Evolutionary conservation across 2,113 vertebrate species (phyloP), one percentile per base, ranked within the genome.

Genomic region (Chlamydotis undulata): DNA sequence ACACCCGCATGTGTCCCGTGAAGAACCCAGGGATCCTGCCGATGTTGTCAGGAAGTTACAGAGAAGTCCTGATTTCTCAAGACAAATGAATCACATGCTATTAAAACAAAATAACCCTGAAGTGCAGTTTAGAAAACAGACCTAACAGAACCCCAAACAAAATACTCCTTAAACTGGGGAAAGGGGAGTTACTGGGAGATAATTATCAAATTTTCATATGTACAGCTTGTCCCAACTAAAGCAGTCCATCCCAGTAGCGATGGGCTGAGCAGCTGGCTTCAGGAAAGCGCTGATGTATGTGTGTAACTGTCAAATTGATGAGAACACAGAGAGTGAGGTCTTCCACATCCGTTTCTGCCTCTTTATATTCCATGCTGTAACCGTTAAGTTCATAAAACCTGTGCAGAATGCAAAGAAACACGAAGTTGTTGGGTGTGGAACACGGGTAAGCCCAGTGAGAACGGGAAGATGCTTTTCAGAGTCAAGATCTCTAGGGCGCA

Each of bases 181-280:
- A 25, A 59, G 33, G 21, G 53, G 47, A 63, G n/a, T 74, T 79
- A 35, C 19, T 85, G 79, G 67, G 14, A 56, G 14, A 3, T 56
- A 24, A 12, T 61, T 65, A 28, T 17, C 23, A n/a, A 37, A 1
- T 79, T 53, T 56, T 45, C 41, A 4, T 6, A 0, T 2, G 14
- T 35, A 39, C 8, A 0, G 3, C 33, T 56, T 29, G 10, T 63
- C 49, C 59, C 64, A 35, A 1, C 39, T 68, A 3, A 12, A 47
- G 25, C 57, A 5, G 12, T 17, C 47, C 4, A 2, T 60, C 6
- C 4, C 0, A 25, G 2, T 7, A 22, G 35, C 0, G 21, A 19
- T 6, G 47, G 49, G 64, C 49, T 35, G 5, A 60, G 52, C 53
- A 60, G 2, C 10, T 18, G 63, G 47, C 70, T 39, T 14, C 47